Base-by-base conservation (phyloP, 1,140 invertebrate genomes). In the Saxidomus purpurata region DNA sequence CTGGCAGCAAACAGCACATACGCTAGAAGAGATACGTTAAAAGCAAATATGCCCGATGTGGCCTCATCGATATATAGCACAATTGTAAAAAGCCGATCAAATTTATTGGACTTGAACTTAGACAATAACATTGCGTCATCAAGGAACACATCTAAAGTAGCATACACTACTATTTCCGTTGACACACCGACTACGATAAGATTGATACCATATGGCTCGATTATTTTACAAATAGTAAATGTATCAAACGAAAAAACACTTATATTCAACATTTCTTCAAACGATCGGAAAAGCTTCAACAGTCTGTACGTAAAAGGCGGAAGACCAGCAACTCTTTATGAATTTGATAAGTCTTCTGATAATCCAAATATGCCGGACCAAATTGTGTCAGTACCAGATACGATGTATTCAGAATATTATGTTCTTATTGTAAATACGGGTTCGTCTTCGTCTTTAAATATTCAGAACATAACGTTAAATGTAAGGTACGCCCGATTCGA, bases 401-500 rank as follows among this genome's bases (percentile, higher is more conserved):
- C 81, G 15, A 6, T 36, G 17, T 67, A 31, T 69, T 31, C 25
- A 4, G 81, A 84, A 8, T 84, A 69, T 28, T 84, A 84, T 31
- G 15, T 84, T 22, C 61, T 84, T 0, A 8, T 84, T 38, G 61
- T 47, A 69, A 69, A 71, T 31, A 28, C 36, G 9, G 81, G 81
- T 69, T 81, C 22, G 6, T n/a, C 40, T 38, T 22, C 52, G 8
- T 22, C 19, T 2, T 15, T 8, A 9, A 31, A 19, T 9, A 47
- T 25, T 11, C 77, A 80, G 31, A 80, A 34, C 15, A 17, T 80
- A 36, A 28, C 40, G 22, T 36, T 84, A 31, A 38, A 11, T 17
- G 61, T 69, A 8, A 84, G 69, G 69, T 84, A 69, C 43, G 81
- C 81, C 17, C 25, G 2, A 22, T 69, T 84, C n/a, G 81, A 84